Evolutionary conservation across 2,797 vertebrate genomes (phyloP), one percentile per base, ranked within the genome.

Genomic region (Vespertilio murinus): DNA sequence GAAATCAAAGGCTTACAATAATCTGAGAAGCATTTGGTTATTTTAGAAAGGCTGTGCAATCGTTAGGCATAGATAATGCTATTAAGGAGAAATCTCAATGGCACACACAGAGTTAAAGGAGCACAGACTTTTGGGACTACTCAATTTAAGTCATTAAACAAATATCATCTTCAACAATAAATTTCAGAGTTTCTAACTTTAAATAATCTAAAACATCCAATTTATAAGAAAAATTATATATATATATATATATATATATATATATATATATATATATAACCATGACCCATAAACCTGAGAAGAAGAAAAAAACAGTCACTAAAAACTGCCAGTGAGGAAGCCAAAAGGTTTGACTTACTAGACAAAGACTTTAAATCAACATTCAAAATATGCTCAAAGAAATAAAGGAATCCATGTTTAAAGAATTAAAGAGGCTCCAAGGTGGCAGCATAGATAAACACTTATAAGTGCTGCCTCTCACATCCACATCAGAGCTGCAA

Each of bases 141-240:
- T 69, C 6, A 9, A 35, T 23, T 30, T 8, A 71, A 61, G 8
- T 67, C 5, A 10, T n/a, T 33, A 42, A 35, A 42, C 4, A 86
- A 54, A 64, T 6, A 38, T 28, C 8, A 80, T 35, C 25, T 25
- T 28, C 38, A 30, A 11, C 8, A 65, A 40, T 56, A 33, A 40
- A 65, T 54, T 59, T 81, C 20, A 79, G 11, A 14, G 6, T 65
- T 64, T 20, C 30, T 42, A 30, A 28, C 30, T 8, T 20, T 56
- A 56, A 45, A 52, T 56, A 42, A 81, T 28, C 6, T 42, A 35
- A 78, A 56, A 71, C 67, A 14, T 45, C 11, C 11, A 28, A 42
- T 40, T 70, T 95, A 86, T 70, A 65, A 78, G 59, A 54, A 25
- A n/a, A n/a, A n/a, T n/a, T n/a, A n/a, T n/a, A n/a, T n/a, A n/a